Percentiles rank a stretch among this genome's conserved stretches.
Conservation (phyloP, 1,140 invertebrate genomes). For the Drosophila truncata region DNA sequence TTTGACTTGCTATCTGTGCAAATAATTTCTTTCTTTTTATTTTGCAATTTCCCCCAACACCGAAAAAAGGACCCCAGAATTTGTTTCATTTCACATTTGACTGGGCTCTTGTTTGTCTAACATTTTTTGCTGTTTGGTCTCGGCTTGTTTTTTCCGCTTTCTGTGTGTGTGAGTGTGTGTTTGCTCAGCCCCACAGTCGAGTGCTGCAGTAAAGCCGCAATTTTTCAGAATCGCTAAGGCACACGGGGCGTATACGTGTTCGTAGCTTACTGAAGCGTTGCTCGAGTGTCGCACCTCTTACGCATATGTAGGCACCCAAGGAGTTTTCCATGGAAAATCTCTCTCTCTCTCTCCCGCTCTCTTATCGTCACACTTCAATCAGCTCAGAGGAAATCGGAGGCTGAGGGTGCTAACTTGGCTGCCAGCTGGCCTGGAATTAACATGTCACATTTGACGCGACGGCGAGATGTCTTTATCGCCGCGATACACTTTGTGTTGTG, state of each 20-base stretch:
- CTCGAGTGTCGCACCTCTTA: conserved; percentile 73
- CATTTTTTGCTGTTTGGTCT: conserved; percentile 24
- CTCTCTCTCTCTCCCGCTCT: conserved; percentile 20
- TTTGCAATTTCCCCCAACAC: conserved; percentile 15
- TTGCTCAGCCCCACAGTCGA: conserved; percentile 37
- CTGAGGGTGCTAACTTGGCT: conserved; percentile 42
- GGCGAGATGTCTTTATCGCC: conserved; percentile 62
- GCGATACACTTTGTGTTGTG: conserved; percentile 56
- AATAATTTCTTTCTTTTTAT: conserved; percentile 31
- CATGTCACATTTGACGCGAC: conserved; percentile 76
- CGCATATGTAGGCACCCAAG: conserved; percentile 62
- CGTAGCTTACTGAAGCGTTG: conserved; percentile 28
- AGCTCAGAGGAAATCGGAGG: conserved; percentile 23
- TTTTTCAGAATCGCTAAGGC: conserved; percentile 39
- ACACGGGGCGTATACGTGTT: conserved; percentile 24
- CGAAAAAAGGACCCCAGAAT: conserved; percentile 9
- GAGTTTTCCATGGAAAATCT: conserved; percentile 63
- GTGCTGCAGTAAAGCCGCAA: conserved; percentile 60
- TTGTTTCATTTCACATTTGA: conserved; percentile 60
- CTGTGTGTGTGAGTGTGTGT: conserved; percentile 12
- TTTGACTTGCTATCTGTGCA: conserved; percentile 25
- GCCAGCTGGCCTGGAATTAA: conserved; percentile 76
- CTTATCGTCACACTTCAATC: conserved; percentile 80
- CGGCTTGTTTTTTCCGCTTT: conserved; percentile 31
- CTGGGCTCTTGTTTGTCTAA: conserved; percentile 48